Percentiles rank a stretch among this genome's conserved stretches.
These are phyloP conservation scores for Drosophila antonietae DNA, from an alignment of 2,888 invertebrate species.

Conservation along the genomic window DNA sequence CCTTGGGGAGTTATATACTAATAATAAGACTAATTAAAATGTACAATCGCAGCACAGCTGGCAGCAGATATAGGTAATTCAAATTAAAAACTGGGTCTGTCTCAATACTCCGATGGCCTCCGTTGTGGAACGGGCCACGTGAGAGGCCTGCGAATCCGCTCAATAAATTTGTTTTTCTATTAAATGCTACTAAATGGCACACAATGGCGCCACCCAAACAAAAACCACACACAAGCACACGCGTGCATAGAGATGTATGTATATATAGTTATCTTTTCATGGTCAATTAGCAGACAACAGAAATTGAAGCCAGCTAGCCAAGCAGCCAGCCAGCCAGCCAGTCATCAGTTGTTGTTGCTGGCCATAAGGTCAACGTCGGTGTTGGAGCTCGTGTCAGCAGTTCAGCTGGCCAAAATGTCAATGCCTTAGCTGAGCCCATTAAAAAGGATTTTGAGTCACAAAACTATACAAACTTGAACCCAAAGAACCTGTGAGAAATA, in stretches of 20 bases:
- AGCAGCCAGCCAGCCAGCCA: conserved; percentile 38
- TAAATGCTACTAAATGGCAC: conserved; percentile 73
- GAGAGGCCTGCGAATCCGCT: conserved; percentile 61
- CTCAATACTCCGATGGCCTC: conserved; percentile 24
- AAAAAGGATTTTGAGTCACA: conserved; percentile 57
- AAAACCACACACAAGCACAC: conserved; percentile 35
- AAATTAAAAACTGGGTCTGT: conserved; percentile 21
- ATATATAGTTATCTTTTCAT: conserved; percentile 48
- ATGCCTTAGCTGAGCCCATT: conserved; percentile 52
- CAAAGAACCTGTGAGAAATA: conserved; percentile 15
- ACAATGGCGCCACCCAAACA: conserved; percentile 72
- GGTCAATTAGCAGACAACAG: conserved; percentile 74
- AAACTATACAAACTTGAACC: conserved; percentile 35
- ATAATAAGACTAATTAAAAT: conserved; percentile 71
- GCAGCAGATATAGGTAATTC: background rate
- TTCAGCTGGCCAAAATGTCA: conserved; percentile 67
- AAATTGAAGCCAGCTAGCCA: conserved; percentile 50
- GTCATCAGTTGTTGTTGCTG: conserved; percentile 43
- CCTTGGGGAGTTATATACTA: conserved; percentile 12
- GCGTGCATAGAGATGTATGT: conserved; percentile 3
- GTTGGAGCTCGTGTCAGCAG: conserved; percentile 56
- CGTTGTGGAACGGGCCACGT: conserved; percentile 40
- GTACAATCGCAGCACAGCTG: conserved; percentile 44
- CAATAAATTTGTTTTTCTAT: conserved; percentile 73
- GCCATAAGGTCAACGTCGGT: conserved; percentile 60